Percentiles rank a stretch among this genome's conserved stretches.
Conservation (phyloP, 2,113 vertebrate species). For the Bos indicus region DNA sequence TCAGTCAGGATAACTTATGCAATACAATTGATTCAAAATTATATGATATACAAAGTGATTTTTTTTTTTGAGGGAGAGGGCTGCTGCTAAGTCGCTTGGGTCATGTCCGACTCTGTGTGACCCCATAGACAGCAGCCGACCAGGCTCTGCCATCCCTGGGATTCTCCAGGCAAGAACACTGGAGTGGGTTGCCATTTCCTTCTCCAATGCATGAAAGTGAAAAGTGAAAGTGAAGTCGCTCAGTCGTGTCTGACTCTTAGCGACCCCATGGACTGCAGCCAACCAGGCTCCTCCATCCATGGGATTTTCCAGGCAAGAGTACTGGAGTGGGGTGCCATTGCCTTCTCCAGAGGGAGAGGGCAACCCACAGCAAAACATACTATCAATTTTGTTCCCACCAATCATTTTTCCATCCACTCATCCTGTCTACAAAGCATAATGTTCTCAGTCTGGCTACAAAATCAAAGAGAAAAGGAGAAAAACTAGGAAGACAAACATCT, state of each 20-base stretch:
- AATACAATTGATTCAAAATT: constrained; percentile 17
- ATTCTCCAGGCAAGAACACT: not conserved
- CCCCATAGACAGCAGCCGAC: not conserved
- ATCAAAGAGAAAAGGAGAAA: not conserved
- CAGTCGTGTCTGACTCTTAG: too few species aligned
- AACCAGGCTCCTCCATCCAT: too few species aligned
- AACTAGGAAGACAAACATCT: not conserved
- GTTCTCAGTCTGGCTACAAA: not conserved
- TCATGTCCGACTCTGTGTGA: not conserved
- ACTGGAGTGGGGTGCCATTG: too few species aligned
- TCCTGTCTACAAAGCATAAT: not conserved
- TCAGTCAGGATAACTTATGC: not conserved
- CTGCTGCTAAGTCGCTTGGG: not conserved
- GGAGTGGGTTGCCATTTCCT: not conserved
- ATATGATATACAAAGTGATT: not conserved
- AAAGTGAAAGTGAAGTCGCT: too few species aligned
- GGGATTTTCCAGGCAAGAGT: too few species aligned
- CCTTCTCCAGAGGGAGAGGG: not conserved
- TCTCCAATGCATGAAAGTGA: too few species aligned
- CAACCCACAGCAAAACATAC: not conserved
- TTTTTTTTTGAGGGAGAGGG: not conserved
- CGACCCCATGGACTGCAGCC: too few species aligned
- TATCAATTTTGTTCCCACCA: not conserved
- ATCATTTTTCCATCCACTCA: not conserved
- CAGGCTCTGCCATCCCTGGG: too few species aligned